Evolutionary conservation across 2,113 vertebrate species (phyloP).

Genomic region (Drymodes brunneopygia): DNA sequence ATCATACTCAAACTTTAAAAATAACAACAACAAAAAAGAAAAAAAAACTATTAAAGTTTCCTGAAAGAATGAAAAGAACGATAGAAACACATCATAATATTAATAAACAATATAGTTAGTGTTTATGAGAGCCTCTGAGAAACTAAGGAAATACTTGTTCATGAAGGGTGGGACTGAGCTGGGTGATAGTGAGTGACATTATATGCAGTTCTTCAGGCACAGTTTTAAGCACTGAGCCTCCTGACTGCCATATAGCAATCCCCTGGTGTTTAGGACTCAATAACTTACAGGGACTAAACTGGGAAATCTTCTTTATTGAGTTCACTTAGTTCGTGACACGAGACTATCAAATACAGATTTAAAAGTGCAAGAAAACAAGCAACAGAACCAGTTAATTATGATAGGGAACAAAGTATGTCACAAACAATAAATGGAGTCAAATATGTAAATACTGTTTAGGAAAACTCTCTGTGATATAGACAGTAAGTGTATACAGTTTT

Average conservation of each 20-base stretch:
- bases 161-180: neutral
- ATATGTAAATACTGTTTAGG: neutral
- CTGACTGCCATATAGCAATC: neutral
- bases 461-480: neutral
- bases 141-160: neutral
- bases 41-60: neutral
- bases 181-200: neutral
- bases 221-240: neutral
- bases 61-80: neutral
- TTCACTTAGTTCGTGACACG: neutral
- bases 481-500: accelerated
- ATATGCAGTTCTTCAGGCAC: neutral
- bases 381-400: neutral
- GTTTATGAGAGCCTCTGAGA: neutral
- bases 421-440: neutral
- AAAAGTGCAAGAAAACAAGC: neutral
- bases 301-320: neutral
- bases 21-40: accelerated
- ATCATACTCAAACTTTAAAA: neutral
- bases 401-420: neutral
- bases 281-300: neutral
- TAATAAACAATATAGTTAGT: neutral
- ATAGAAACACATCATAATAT: neutral
- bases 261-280: neutral
- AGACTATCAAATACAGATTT: neutral